A percentile compares a stretch with the other conserved stretches of the same genome.
Evolutionary conservation across 2,888 invertebrate species (phyloP).

Genomic region (Calliopum simillimum): DNA sequence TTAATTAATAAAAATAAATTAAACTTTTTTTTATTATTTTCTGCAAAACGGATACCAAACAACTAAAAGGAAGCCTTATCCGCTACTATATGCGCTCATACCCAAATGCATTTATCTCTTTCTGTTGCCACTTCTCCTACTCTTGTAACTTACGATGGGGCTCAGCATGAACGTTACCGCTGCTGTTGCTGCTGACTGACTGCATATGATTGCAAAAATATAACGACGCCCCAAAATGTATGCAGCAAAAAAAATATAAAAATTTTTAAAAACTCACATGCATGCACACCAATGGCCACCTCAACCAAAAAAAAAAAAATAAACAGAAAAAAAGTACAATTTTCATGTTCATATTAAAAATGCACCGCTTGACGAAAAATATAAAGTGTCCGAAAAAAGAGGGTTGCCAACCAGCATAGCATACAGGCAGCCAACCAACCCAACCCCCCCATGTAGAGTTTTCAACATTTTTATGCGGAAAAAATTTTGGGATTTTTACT

Average conservation of each 20-base stretch:
- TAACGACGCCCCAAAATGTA: constrained; percentile 25
- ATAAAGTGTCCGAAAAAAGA: constrained; percentile 35
- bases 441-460: not conserved
- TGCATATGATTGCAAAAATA: constrained; percentile 29
- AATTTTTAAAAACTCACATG: constrained; percentile 9
- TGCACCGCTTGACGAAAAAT: constrained; percentile 36
- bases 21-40: constrained; percentile 18
- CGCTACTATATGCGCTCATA: too few species aligned
- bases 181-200: constrained; percentile 6
- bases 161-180: constrained; percentile 5
- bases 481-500: constrained; percentile 1
- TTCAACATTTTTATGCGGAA: not conserved
- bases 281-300: not conserved
- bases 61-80: not conserved
- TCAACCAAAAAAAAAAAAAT: constrained; percentile 6
- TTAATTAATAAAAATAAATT: constrained; percentile 36
- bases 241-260: constrained; percentile 16
- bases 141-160: not conserved
- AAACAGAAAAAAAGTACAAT: too few species aligned
- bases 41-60: constrained; percentile 2
- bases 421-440: not conserved
- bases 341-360: constrained; percentile 29
- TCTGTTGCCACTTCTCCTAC: not conserved
- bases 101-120: not conserved
- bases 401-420: constrained; percentile 22